Base-by-base conservation (phyloP, 2,113 vertebrate genomes). In the Lates calcarifer region DNA sequence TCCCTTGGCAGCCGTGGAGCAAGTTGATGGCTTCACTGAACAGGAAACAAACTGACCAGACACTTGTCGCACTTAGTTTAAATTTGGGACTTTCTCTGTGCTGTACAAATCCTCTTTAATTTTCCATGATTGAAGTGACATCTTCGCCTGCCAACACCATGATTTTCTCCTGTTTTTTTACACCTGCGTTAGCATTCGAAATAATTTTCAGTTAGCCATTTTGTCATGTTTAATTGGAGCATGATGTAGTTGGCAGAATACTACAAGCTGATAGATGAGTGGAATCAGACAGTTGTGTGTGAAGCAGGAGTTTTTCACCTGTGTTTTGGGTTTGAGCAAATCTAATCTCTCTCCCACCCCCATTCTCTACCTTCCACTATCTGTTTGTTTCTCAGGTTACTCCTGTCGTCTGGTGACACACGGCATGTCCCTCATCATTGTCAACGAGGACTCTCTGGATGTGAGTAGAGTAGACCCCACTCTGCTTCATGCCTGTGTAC, bases 371-470 rank as follows among this genome's bases (percentile, higher is more conserved):
- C 81, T 10, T 65, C 61, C 57, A 56, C 73, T 75, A 1, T 49
- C 41, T 92, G 3, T 87, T 22, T 75, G 39, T 71, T 29, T 91
- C 95, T 83, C 91, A 99, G 98, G 98, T 58, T 99, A 99, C 78
- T 99, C 98, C 57, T 99, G 98, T 92, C 95, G 93, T 55, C 92
- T 99, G 82, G 95, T 99, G 68, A 96, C 97, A 33, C 98, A 99
- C 82, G 97, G 95, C 85, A 99, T 99, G 98, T 97, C 97, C 92
- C 98, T 99, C 78, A 95, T 99, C 92, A 93, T 98, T 24, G 91
- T 99, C 94, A 99, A 99, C 56, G 98, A 99, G 87, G 97, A 99
- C 87, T 99, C 98, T 0, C 91, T 99, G 84, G 98, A 99, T 61
- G 98, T 99, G 94, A 99, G 98, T 98, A 81, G 94, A 99, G 98